Evolutionary conservation across 2,113 vertebrate species (phyloP).

Genomic region (Podilymbus podiceps): DNA sequence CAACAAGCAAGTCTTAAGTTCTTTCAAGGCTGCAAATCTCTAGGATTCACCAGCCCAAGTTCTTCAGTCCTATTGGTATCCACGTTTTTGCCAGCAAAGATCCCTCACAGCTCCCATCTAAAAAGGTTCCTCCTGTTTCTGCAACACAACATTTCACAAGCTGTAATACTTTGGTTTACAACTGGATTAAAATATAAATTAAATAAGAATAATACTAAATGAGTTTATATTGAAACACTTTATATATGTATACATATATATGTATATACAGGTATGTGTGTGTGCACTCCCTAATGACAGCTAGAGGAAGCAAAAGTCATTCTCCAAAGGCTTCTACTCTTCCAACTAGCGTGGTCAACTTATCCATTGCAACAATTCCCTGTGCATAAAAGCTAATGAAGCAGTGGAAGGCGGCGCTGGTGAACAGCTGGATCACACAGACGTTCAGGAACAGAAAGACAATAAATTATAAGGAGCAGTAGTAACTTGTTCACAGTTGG

Average conservation of each 20-base stretch:
- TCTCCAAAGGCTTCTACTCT: slow-evolving; percentile 41
- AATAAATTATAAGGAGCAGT: slow-evolving; percentile 66
- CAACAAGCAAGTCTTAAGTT: not conserved
- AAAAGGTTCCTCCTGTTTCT: not conserved
- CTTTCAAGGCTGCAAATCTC: not conserved
- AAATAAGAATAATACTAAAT: slow-evolving; percentile 58
- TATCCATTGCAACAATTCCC: slow-evolving; percentile 62
- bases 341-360: slow-evolving; percentile 20
- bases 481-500: slow-evolving; percentile 64
- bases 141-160: not conserved
- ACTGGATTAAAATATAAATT: slow-evolving; percentile 63
- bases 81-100: not conserved
- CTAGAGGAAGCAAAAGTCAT: slow-evolving; percentile 48
- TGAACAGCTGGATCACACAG: not conserved
- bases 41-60: not conserved
- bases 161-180: slow-evolving; percentile 61
- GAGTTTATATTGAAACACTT: slow-evolving; percentile 42
- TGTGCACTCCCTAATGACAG: slow-evolving; percentile 55
- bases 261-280: slow-evolving; percentile 59
- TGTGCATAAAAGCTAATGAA: slow-evolving; percentile 60
- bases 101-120: not conserved
- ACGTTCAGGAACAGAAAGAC: slow-evolving; percentile 18
- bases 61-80: not conserved
- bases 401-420: slow-evolving; percentile 48
- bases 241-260: slow-evolving; percentile 11